Evolutionary conservation across 2,797 vertebrate genomes (phyloP), one percentile per base, ranked within the genome.

Genomic region (Danio albolineatus): DNA sequence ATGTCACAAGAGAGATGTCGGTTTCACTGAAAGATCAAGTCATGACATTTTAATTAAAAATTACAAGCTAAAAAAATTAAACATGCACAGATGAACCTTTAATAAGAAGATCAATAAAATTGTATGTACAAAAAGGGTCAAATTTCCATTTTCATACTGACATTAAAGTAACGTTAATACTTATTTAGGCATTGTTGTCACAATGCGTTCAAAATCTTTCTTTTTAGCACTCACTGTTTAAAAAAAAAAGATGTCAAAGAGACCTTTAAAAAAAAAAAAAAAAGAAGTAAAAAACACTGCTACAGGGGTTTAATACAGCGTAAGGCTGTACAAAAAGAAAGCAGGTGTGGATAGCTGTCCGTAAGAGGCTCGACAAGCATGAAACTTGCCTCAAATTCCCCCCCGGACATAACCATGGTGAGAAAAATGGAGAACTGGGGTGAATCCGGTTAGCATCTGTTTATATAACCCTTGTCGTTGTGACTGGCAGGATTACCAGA

Each of bases 371-470:
- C 5, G 39, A 21, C 61, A 57, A 44, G 19, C 19, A 54, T 53
- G 60, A 66, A 61, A 74, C 44, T 49, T 6, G 10, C 44, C 46
- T 38, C 7, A 66, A 66, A 44, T 13, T 53, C 14, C 49, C 61
- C 49, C 7, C 19, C 16, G 6, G 38, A 76, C 57, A 51, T 21
- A 43, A 43, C 21, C 38, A 64, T 17, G 2, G 12, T 10, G 10
- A 64, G 73, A 44, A 76, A 65, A 56, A 65, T 41, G 36, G 54
- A 19, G 10, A 73, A 48, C 41, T 46, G 21, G 21, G 69, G 17
- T 57, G 69, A 72, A 57, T 60, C 65, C 44, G 4, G 53, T 59
- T 57, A 59, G 65, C 53, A 59, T 59, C 48, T 76, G 49, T 65
- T 56, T 76, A 65, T 43, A 56, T 66, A 72, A 54, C 38, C 49